phyloP scores from a whole-genome alignment of 92 coral and sea anemone species.

The Epizoanthus stellaris region DNA sequence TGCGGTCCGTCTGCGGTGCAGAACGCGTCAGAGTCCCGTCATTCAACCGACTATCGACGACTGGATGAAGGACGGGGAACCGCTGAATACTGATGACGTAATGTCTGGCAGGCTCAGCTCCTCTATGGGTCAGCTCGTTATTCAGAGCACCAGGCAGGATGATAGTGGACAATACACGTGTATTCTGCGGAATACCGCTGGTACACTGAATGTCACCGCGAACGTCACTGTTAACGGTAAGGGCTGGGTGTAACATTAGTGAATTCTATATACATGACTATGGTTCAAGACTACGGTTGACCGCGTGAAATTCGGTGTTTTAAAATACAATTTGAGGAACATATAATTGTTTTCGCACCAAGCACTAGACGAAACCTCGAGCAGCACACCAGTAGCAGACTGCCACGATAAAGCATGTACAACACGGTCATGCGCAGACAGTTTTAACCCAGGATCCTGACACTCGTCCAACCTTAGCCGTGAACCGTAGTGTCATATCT shows the following conservation, averaged over 20 bases:
- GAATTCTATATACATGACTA: neutral
- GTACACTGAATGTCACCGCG: neutral
- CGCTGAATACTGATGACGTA: constrained; percentile 5
- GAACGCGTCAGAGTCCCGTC: constrained; percentile 36
- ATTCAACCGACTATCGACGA: constrained; percentile 22
- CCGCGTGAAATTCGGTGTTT: neutral
- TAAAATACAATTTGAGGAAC: too few relatives aligned
- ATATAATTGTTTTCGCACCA: too few relatives aligned
- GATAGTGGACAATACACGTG: constrained; percentile 33
- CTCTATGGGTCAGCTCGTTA: constrained; percentile 45
- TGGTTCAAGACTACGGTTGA: neutral
- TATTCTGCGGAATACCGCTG: constrained; percentile 31
- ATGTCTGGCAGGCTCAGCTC: neutral
- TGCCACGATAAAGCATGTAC: too few relatives aligned
- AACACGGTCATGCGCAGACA: too few relatives aligned
- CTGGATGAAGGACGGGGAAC: constrained; percentile 31
- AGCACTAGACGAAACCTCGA: too few relatives aligned
- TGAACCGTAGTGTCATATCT: too few relatives aligned
- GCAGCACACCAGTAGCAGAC: too few relatives aligned
- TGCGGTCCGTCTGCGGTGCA: constrained; percentile 31
- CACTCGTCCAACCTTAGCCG: too few relatives aligned
- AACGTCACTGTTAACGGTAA: constrained; percentile 25
- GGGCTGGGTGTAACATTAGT: neutral
- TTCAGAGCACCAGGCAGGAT: constrained; percentile 8
- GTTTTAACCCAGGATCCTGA: too few relatives aligned